These are phyloP conservation scores for Microcebus murinus DNA, from an alignment of 2,113 vertebrate genomes.

Conservation along the genomic window DNA sequence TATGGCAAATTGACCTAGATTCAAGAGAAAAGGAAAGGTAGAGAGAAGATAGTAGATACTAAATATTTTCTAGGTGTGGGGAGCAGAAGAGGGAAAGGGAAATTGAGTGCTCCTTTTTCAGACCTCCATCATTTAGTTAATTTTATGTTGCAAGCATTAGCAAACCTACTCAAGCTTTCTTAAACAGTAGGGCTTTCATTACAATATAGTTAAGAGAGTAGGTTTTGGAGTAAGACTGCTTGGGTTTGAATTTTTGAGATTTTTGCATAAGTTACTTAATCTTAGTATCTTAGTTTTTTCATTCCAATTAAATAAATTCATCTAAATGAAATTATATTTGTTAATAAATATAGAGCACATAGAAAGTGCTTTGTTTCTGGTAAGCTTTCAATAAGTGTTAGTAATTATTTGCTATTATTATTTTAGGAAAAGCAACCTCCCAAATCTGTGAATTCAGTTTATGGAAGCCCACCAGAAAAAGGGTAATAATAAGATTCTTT, in stretches of 20 bases:
- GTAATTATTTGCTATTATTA: slow-evolving; percentile 38
- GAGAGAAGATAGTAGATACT: not conserved
- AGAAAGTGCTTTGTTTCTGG: slow-evolving; percentile 10
- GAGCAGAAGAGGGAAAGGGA: not conserved
- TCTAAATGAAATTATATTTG: slow-evolving; percentile 36
- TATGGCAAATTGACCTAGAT: not conserved
- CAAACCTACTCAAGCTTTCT: slow-evolving; percentile 7
- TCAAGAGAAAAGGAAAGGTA: not conserved
- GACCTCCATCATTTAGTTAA: not conserved
- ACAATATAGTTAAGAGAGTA: not conserved
- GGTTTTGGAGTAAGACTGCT: not conserved
- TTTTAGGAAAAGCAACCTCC: slow-evolving; percentile 19
- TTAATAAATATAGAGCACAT: slow-evolving; percentile 19
- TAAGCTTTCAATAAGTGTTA: not conserved
- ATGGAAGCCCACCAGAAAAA: not conserved
- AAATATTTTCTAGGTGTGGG: not conserved
- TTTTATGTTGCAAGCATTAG: not conserved
- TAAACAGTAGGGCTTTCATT: not conserved
- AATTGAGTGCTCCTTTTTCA: not conserved
- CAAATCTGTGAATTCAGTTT: slow-evolving; percentile 27
- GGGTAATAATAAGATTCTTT: slow-evolving; percentile 1
- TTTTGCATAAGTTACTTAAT: slow-evolving; percentile 8
- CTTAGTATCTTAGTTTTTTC: slow-evolving; percentile 20
- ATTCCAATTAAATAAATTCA: slow-evolving; percentile 36
- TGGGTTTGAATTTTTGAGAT: not conserved